Evolutionary conservation across 2,888 invertebrate genomes (phyloP).

Genomic region (Margaritifera margaritifera): DNA sequence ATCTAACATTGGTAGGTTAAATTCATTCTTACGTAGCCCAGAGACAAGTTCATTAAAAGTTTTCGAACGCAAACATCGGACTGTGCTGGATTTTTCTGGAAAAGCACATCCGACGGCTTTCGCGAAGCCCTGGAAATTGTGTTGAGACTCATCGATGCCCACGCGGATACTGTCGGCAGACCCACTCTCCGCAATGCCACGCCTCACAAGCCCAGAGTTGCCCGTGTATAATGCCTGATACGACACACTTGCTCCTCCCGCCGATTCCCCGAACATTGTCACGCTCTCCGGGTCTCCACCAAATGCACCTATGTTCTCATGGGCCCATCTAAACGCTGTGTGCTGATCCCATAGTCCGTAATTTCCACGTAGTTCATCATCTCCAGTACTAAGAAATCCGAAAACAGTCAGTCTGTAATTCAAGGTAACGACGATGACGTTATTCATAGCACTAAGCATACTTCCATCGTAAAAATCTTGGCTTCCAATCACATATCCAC

Average conservation of each 20-base stretch:
- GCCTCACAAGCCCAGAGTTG: slow-evolving; percentile 42
- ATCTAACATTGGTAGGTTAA: slow-evolving; percentile 75
- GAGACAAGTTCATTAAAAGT: neutral
- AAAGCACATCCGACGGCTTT: slow-evolving; percentile 7
- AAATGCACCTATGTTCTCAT: slow-evolving; percentile 83
- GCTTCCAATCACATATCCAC: slow-evolving; percentile 93
- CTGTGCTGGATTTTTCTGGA: neutral
- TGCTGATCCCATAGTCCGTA: slow-evolving; percentile 95
- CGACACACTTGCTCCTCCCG: slow-evolving; percentile 45
- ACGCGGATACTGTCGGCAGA: slow-evolving; percentile 44
- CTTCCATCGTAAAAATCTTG: slow-evolving; percentile 72
- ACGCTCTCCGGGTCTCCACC: slow-evolving; percentile 55
- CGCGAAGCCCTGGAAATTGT: slow-evolving; percentile 1
- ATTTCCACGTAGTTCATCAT: slow-evolving; percentile 86
- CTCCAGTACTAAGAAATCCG: slow-evolving; percentile 91
- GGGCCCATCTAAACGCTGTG: slow-evolving; percentile 92
- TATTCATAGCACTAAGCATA: slow-evolving; percentile 13
- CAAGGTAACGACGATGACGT: slow-evolving; percentile 89
- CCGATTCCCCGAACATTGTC: slow-evolving; percentile 60
- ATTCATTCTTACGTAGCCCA: slow-evolving; percentile 13
- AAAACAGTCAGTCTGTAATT: slow-evolving; percentile 93
- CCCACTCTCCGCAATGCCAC: slow-evolving; percentile 57
- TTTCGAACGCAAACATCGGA: slow-evolving; percentile 9
- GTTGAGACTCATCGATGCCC: slow-evolving; percentile 21
- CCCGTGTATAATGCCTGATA: slow-evolving; percentile 51